Evolutionary conservation across 2,797 vertebrate genomes (phyloP).

Genomic region (Coccyzus lansbergi): DNA sequence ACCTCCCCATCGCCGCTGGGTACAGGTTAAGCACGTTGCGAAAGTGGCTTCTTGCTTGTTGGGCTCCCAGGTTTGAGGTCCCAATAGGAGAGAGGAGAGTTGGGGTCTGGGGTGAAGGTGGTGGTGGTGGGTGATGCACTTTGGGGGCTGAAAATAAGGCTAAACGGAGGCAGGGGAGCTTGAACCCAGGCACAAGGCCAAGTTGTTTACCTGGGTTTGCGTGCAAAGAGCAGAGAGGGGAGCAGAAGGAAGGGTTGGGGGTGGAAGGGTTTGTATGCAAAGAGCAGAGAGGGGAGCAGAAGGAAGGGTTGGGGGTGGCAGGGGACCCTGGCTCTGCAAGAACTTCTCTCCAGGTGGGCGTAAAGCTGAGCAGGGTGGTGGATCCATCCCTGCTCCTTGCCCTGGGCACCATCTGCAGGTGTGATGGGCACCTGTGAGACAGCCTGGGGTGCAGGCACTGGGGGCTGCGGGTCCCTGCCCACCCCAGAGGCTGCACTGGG

Average conservation of each 20-base stretch:
- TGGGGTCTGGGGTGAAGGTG: neutral
- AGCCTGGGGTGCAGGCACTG: neutral
- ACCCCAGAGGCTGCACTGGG: neutral
- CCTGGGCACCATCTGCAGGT: accelerated
- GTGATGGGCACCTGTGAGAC: neutral
- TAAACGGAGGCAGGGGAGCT: neutral
- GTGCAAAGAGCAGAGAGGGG: neutral
- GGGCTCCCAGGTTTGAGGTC: neutral
- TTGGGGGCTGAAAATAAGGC: neutral
- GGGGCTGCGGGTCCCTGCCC: neutral
- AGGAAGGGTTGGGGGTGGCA: neutral
- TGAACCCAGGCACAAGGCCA: accelerated
- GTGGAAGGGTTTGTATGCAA: neutral
- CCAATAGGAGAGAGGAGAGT: neutral
- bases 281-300: neutral
- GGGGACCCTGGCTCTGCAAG: accelerated
- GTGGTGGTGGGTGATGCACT: accelerated
- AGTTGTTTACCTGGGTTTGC: neutral
- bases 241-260: no score
- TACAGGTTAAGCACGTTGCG: neutral
- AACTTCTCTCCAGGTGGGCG: neutral
- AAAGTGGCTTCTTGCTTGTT: neutral
- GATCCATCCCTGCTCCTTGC: neutral
- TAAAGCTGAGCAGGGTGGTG: neutral
- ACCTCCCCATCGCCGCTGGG: accelerated